A percentile compares a stretch with the other conserved stretches of the same genome.
Evolutionary conservation across 2,888 invertebrate species (phyloP).

Genomic region (Andrena dorsata): DNA sequence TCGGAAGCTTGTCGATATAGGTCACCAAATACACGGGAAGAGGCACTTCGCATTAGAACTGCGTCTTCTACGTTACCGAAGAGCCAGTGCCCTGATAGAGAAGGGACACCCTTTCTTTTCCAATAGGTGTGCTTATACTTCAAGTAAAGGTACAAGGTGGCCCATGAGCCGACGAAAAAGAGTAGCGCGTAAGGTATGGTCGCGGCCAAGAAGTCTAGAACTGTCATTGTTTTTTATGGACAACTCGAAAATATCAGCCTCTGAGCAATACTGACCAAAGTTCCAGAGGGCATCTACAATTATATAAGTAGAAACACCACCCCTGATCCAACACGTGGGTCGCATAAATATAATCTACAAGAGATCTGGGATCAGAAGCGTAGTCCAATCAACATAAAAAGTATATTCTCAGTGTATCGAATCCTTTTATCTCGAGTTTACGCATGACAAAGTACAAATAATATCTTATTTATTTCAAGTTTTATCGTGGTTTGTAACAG

Average conservation of each 20-base stretch:
- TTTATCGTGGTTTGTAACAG: too few species aligned
- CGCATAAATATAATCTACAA: too few species aligned
- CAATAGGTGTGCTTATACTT: constrained; percentile 73
- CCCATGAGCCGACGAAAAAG: not conserved
- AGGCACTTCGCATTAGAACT: constrained; percentile 51
- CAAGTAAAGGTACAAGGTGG: constrained; percentile 58
- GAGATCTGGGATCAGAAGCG: too few species aligned
- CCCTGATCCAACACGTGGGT: too few species aligned
- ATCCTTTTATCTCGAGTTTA: too few species aligned
- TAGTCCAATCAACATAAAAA: too few species aligned
- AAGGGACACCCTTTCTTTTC: constrained; percentile 71
- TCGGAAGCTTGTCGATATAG: constrained; percentile 60
- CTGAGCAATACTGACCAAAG: not conserved
- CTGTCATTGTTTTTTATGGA: not conserved
- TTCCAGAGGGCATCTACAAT: too few species aligned
- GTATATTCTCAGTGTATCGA: too few species aligned
- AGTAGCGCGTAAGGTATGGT: not conserved
- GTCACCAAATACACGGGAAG: constrained; percentile 62
- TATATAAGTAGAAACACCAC: too few species aligned
- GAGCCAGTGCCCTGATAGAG: constrained; percentile 67
- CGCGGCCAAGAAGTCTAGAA: not conserved
- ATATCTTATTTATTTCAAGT: too few species aligned
- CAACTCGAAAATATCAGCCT: not conserved
- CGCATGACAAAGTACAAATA: too few species aligned
- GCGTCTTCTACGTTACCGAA: constrained; percentile 75